Evolutionary conservation across 2,797 vertebrate species (phyloP), one percentile per base, ranked within the genome.

Genomic region (Steatocranus sp.): DNA sequence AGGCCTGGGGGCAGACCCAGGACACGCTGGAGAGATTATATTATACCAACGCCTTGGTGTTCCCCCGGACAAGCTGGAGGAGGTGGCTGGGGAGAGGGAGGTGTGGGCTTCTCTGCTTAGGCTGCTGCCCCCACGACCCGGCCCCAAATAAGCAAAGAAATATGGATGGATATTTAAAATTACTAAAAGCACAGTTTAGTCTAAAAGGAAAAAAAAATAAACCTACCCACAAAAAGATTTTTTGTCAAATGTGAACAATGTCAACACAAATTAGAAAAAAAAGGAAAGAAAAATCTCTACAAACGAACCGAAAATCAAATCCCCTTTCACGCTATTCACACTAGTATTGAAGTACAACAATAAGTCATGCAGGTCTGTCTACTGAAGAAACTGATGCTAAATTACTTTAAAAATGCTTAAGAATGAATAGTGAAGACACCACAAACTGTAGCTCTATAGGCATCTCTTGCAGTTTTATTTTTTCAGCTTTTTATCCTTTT

Each of bases 341-440:
- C 9, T 27, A 48, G 41, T 27, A 48, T 48, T 27, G 23, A 48
- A 30, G 68, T 8, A 63, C 20, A 41, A 75, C 27, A 66, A 51
- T 50, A 43, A 66, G 70, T 58, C 61, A 63, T 49, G 17, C 11
- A 58, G 20, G 1, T 63, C 10, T 61, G 75, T 11, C 78, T 68
- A 4, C 66, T 50, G 51, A 12, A 8, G 30, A 61, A 34, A 34
- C 73, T 46, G 49, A 48, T n/a, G 68, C 41, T 30, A 36, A 27
- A 50, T 61, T 46, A 43, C 51, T 34, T 82, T 32, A 36, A 58
- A 36, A 81, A 34, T 27, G 66, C 30, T 78, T 76, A 41, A 83
- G 70, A 80, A 49, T 11, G 80, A 85, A 83, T 66, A 75, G 76
- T 25, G 17, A 11, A 49, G 38, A 58, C 41, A 63, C 20, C 66